Percentiles rank a stretch among this genome's conserved stretches.
phyloP scores from a whole-genome alignment of 2,797 vertebrate genomes.

The Loris lydekkerianus region DNA sequence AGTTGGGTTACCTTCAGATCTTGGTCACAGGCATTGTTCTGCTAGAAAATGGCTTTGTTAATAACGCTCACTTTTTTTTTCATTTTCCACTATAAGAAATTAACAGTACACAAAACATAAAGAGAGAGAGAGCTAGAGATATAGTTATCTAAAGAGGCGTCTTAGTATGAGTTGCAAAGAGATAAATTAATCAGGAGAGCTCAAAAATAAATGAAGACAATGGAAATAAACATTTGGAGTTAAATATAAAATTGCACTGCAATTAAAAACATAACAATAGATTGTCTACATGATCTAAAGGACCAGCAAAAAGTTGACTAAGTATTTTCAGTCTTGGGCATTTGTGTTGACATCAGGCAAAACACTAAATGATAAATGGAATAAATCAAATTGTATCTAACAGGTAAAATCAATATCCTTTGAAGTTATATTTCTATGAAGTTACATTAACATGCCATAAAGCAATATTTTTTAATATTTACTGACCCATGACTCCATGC shows the following conservation, averaged over 20 bases:
- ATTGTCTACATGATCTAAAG: background rate
- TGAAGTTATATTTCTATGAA: background rate
- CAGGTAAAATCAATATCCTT: background rate
- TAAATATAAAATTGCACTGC: background rate
- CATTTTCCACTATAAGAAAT: background rate
- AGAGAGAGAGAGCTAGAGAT: background rate
- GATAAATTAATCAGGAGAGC: background rate
- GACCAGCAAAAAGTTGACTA: background rate
- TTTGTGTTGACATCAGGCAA: background rate
- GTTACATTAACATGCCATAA: background rate
- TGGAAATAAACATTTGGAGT: background rate
- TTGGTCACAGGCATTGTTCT: background rate
- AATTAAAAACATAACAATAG: background rate
- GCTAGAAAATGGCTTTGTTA: background rate
- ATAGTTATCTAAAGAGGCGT: background rate
- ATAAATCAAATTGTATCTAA: background rate
- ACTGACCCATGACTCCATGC: background rate
- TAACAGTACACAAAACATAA: background rate
- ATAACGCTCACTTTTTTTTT: background rate
- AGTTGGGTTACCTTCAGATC: background rate
- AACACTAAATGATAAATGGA: background rate
- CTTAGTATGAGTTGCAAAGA: background rate
- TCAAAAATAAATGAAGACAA: slow-evolving; percentile 19
- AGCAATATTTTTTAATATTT: background rate
- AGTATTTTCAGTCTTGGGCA: background rate